Evolutionary conservation across 1,140 invertebrate genomes (phyloP).

Genomic region (Drosophila nebulosa): DNA sequence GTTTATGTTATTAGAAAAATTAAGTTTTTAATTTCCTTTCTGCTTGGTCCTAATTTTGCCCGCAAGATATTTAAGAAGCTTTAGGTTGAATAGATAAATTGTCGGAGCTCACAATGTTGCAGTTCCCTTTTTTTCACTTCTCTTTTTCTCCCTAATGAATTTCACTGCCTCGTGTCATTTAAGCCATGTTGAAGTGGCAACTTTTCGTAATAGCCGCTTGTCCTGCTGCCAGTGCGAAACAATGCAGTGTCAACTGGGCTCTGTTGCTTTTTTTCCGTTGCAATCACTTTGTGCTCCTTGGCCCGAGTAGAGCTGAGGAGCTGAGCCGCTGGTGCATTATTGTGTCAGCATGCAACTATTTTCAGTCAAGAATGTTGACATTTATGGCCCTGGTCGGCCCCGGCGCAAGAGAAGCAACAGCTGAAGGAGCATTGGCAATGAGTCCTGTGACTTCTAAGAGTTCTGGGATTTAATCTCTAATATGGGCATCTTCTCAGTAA

Average conservation of each 20-base stretch:
- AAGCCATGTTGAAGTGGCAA: constrained; percentile 13
- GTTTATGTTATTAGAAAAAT: background rate
- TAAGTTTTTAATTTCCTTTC: background rate
- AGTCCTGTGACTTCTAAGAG: constrained; percentile 13
- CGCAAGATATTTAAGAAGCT: background rate
- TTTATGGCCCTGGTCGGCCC: constrained; percentile 59
- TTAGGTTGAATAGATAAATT: background rate
- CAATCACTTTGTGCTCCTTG: constrained; percentile 47
- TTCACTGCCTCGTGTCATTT: background rate
- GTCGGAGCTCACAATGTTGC: background rate
- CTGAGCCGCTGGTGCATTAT: constrained; percentile 53
- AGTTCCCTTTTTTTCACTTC: too few relatives aligned
- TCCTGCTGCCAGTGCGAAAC: constrained; percentile 17
- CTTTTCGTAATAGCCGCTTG: background rate
- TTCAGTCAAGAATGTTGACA: constrained; percentile 71
- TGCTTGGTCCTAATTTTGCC: background rate
- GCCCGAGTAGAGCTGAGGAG: constrained; percentile 11
- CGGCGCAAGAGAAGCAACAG: constrained; percentile 9
- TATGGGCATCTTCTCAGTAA: constrained; percentile 27
- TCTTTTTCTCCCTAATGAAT: background rate
- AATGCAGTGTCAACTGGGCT: constrained; percentile 20
- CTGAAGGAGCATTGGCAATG: constrained; percentile 21
- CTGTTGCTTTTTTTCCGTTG: constrained; percentile 20
- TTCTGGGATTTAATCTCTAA: constrained; percentile 42
- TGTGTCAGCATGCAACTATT: constrained; percentile 62